Conservation (phyloP, 1,140 invertebrate species). For the Hycleus cichorii region DNA sequence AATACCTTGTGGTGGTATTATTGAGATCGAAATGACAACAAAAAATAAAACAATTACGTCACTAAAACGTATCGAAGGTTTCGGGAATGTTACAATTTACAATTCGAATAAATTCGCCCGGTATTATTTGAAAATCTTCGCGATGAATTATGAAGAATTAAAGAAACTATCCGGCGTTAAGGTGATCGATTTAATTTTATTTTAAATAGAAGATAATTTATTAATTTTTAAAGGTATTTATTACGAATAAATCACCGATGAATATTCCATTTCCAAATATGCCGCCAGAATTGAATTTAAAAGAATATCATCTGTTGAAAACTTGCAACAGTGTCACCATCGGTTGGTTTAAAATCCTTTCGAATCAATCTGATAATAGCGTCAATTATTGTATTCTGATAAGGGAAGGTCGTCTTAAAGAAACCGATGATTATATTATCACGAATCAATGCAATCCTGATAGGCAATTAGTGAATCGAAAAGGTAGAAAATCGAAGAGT, state of each 20-base stretch:
- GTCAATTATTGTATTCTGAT: constrained; percentile 38
- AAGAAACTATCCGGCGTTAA: constrained; percentile 36
- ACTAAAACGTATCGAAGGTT: constrained; percentile 33
- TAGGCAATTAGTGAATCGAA: too few species aligned
- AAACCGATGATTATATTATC: constrained; percentile 24
- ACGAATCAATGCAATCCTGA: constrained; percentile 37
- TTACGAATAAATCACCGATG: neutral
- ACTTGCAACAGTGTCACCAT: constrained; percentile 43
- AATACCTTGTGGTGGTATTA: constrained; percentile 43
- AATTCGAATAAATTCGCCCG: constrained; percentile 30
- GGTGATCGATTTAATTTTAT: constrained; percentile 18
- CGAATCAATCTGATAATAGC: constrained; percentile 24
- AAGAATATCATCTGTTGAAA: constrained; percentile 35
- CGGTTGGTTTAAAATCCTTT: constrained; percentile 40
- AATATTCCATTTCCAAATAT: neutral
- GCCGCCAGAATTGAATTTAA: constrained; percentile 21
- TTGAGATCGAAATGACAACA: constrained; percentile 33
- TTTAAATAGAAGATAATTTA: too few species aligned
- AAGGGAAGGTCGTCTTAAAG: constrained; percentile 30
- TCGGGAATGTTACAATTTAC: constrained; percentile 32
- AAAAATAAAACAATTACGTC: constrained; percentile 26
- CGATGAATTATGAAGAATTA: constrained; percentile 35
- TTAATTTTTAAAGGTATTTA: neutral
- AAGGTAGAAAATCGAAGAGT: constrained; percentile 16
- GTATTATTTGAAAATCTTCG: constrained; percentile 35